Evolutionary conservation across 2,113 vertebrate genomes (phyloP), one percentile per base, ranked within the genome.

Genomic region (Panthera tigris): DNA sequence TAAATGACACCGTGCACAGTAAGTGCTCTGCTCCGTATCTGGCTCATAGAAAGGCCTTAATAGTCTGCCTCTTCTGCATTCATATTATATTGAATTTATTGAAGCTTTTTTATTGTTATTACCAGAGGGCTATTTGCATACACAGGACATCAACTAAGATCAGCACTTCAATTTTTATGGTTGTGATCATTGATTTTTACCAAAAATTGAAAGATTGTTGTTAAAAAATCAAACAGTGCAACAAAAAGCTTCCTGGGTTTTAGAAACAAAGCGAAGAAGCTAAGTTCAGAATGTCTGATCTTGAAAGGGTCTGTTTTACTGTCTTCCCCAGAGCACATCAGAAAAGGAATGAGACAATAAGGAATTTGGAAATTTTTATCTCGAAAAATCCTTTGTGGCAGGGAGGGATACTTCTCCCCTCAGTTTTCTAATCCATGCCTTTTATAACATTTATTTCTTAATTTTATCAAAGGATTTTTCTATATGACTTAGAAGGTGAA

Each of bases 221-320:
- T 65, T 15, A 78, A 74, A 97, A 85, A 96, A 74, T 95, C 71
- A 85, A 93, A 81, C 50, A 57, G 25, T 74, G 73, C 29, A 61
- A 61, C 82, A 50, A 25, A 95, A 94, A 80, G 86, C 90, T 84
- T 71, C 73, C 63, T 78, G 50, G 81, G 29, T 92, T 96, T 96
- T 88, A 96, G 96, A 98, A 98, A 97, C 96, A 98, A 97, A 97
- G 87, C 9, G 6, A 92, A 97, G 84, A 90, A 86, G 80, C 80
- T 88, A 97, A 95, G 94, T 88, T 76, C 84, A 66, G 84, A 95
- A 96, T 55, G 92, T 95, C 68, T 96, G 89, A 97, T 98, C 90
- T 97, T 97, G 65, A 96, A 97, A 97, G 94, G 1, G 0, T 61
- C 69, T 50, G 36, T 93, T 61, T 96, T 82, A 66, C 55, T 78